These are phyloP conservation scores for Colistium nudipinnis DNA, from an alignment of 2,113 vertebrate species.

Conservation along the genomic window DNA sequence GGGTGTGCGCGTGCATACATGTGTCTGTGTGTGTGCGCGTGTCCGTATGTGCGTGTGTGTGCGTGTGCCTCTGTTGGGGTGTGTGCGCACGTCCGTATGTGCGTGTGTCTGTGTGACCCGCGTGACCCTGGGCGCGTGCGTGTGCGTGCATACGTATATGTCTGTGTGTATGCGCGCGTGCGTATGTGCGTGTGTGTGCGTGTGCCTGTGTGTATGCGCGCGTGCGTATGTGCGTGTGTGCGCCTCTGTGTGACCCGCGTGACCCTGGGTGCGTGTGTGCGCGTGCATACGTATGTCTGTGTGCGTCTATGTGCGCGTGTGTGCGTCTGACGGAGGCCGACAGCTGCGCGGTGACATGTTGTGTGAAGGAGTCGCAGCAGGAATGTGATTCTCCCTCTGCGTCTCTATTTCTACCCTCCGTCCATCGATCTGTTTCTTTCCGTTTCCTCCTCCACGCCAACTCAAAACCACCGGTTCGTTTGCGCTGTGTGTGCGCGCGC, in stretches of 20 bases:
- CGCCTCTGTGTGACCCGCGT: slow-evolving; percentile 18
- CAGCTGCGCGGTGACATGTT: slow-evolving; percentile 97
- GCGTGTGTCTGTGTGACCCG: too few relatives aligned
- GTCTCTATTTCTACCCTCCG: slow-evolving; percentile 49
- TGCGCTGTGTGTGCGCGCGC: too few relatives aligned
- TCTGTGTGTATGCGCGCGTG: too few relatives aligned
- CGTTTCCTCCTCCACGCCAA: slow-evolving; percentile 44
- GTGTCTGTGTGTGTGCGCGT: too few relatives aligned
- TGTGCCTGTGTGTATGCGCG: slow-evolving; percentile 11
- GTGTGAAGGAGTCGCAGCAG: slow-evolving; percentile 88
- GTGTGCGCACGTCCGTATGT: too few relatives aligned
- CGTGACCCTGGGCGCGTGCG: too few relatives aligned
- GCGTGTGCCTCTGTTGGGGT: too few relatives aligned
- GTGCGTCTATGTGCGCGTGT: slow-evolving; percentile 23
- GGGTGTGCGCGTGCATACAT: too few relatives aligned
- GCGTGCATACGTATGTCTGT: slow-evolving; percentile 17
- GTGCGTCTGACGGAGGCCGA: slow-evolving; percentile 88
- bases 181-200: slow-evolving; percentile 13
- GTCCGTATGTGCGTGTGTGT: too few relatives aligned
- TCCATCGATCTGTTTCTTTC: slow-evolving; percentile 41
- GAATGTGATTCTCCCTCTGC: slow-evolving; percentile 60
- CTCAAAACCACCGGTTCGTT: too few relatives aligned
- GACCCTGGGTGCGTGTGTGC: slow-evolving; percentile 22
- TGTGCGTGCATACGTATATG: too few relatives aligned
- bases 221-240: slow-evolving; percentile 8